Evolutionary conservation across 2,113 vertebrate species (phyloP), one percentile per base, ranked within the genome.

Genomic region (Rhegmatorhina hoffmannsi): DNA sequence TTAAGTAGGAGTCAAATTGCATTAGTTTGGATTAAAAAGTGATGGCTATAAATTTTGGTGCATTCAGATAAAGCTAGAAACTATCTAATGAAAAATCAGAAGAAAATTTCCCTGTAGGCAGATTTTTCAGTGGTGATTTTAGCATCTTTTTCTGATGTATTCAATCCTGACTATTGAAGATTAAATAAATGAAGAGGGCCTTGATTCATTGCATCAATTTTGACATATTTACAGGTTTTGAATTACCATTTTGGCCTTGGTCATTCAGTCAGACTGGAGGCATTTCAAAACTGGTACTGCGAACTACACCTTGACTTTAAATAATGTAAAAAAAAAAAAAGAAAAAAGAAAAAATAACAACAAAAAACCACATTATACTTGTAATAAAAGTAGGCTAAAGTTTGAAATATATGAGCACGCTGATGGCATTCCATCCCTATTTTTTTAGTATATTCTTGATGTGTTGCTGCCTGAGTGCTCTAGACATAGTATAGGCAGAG

Each of bases 21-120:
- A 53, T 84, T 81, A 72, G 17, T 80, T 63, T 88, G 82, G 55
- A 86, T 88, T 84, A 90, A 95, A 88, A 85, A 64, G 29, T 63
- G 79, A 90, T 25, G 15, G 10, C 64, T 75, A 87, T 94, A 94
- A 89, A 91, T 95, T 80, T 94, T 92, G 63, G 34, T 59, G 10
- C 25, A 77, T 52, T 91, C 64, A 70, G 4, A 55, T 74, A 91
- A 83, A 90, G 17, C 12, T 50, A 66, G 50, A 29, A 67, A 60
- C 43, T 38, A 73, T 44, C 62, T 92, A 83, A 84, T 82, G 92
- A 78, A 36, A 92, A 85, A 91, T 91, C 84, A 91, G 47, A 90
- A 80, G n/a, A 90, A 82, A 70, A 67, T 70, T 95, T 80, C 17
- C 56, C 75, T 81, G 55, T 74, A 86, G 94, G 87, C 59, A 94